Evolutionary conservation across 2,888 invertebrate species (phyloP).

Genomic region (Podotricha telesiphe): DNA sequence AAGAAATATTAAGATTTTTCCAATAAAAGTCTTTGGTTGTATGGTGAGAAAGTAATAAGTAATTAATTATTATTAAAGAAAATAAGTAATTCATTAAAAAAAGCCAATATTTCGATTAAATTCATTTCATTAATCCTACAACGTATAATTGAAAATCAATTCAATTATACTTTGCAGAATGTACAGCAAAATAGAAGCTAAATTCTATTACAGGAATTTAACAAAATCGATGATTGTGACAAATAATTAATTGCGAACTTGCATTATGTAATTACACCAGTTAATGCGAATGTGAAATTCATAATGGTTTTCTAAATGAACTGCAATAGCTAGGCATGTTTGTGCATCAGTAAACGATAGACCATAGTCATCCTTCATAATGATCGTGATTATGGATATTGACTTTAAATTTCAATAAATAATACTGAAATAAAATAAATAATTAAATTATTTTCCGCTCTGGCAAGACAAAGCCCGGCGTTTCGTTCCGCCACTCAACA

Average conservation of each 20-base stretch:
- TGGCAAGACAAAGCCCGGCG: no score
- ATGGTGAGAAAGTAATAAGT: no score
- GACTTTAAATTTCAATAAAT: neutral
- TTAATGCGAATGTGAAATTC: constrained; percentile 20
- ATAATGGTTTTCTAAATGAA: constrained; percentile 19
- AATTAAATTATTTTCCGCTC: neutral
- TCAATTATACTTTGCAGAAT: neutral
- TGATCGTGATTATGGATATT: neutral
- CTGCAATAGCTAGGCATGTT: constrained; percentile 1
- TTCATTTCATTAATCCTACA: no score
- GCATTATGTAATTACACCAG: constrained; percentile 13
- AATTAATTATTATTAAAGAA: no score
- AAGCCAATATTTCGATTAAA: no score
- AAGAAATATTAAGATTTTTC: no score
- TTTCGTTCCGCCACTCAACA: no score
- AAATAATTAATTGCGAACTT: constrained; percentile 12
- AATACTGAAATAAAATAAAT: neutral
- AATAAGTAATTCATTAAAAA: no score
- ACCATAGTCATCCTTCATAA: constrained; percentile 1
- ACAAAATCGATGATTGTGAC: constrained; percentile 6
- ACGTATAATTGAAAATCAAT: neutral
- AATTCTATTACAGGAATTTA: neutral
- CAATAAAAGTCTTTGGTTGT: no score
- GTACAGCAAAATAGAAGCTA: neutral
- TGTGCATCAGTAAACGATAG: constrained; percentile 14